These are phyloP conservation scores for Ormyrus pomaceus DNA, from an alignment of 2,888 invertebrate species.

Conservation along the genomic window DNA sequence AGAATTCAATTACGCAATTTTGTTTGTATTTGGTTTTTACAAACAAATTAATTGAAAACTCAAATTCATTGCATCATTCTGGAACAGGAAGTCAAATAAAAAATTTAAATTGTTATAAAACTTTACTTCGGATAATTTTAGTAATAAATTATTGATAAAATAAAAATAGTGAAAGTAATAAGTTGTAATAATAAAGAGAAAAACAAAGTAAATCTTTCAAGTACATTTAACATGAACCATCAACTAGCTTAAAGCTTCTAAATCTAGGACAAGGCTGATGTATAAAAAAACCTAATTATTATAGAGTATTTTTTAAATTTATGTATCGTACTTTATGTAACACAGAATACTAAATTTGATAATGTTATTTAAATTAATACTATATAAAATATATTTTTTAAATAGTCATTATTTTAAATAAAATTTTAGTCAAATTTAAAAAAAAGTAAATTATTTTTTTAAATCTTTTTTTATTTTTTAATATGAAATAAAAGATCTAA, in stretches of 20 bases:
- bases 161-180: neutral
- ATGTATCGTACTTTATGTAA: too few species aligned
- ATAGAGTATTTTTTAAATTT: too few species aligned
- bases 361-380: too few species aligned
- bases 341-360: too few species aligned
- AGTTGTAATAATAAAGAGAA: neutral
- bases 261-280: slow-evolving; percentile 3
- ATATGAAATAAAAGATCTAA: neutral
- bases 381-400: too few species aligned
- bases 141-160: neutral
- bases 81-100: neutral
- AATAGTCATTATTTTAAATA: too few species aligned
- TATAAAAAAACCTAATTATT: too few species aligned
- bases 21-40: too few species aligned
- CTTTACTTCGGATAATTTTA: neutral
- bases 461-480: neutral
- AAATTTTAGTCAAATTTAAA: too few species aligned
- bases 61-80: neutral
- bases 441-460: neutral
- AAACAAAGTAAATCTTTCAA: neutral
- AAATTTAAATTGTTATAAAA: neutral
- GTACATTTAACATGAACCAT: slow-evolving; percentile 5
- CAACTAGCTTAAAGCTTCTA: slow-evolving; percentile 5
- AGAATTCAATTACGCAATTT: too few species aligned
- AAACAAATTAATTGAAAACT: too few species aligned